Evolutionary conservation across 2,113 vertebrate genomes (phyloP).

Genomic region (Brachypteracias leptosomus): DNA sequence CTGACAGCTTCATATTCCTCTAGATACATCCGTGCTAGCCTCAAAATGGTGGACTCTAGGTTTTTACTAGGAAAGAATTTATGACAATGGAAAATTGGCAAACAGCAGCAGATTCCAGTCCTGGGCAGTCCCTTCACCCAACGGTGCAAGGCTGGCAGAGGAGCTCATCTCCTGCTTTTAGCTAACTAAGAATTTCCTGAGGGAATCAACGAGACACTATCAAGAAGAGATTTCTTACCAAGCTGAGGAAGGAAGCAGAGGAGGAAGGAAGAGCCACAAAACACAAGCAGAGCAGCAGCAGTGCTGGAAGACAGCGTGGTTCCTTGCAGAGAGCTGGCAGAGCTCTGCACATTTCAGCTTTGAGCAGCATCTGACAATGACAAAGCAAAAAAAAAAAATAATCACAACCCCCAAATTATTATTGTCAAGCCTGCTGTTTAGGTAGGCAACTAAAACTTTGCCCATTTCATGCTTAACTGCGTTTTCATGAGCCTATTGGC

Average conservation of each 20-base stretch:
- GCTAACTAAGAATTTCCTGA: neutral
- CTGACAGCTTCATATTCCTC: neutral
- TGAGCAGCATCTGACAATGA: slow-evolving; percentile 35
- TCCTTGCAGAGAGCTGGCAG: neutral
- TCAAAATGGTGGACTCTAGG: neutral
- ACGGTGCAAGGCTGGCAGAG: neutral
- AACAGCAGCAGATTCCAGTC: neutral
- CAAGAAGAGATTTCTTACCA: neutral
- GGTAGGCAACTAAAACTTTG: slow-evolving; percentile 44
- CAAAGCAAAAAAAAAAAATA: slow-evolving; percentile 40
- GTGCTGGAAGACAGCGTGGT: neutral
- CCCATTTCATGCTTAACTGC: slow-evolving; percentile 45
- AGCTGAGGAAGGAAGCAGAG: neutral
- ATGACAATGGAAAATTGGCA: neutral
- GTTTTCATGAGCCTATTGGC: slow-evolving; percentile 33
- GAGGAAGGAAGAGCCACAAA: neutral
- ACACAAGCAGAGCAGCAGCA: neutral
- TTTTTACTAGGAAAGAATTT: neutral
- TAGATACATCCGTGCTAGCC: neutral
- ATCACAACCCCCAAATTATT: neutral
- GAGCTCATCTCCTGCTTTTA: neutral
- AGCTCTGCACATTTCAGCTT: neutral
- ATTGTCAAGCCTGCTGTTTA: neutral
- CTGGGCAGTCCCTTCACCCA: neutral
- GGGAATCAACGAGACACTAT: neutral